Percentiles rank a stretch among this genome's conserved stretches.
phyloP scores from a whole-genome alignment of 2,797 vertebrate genomes.

The Uromys caudimaculatus region DNA sequence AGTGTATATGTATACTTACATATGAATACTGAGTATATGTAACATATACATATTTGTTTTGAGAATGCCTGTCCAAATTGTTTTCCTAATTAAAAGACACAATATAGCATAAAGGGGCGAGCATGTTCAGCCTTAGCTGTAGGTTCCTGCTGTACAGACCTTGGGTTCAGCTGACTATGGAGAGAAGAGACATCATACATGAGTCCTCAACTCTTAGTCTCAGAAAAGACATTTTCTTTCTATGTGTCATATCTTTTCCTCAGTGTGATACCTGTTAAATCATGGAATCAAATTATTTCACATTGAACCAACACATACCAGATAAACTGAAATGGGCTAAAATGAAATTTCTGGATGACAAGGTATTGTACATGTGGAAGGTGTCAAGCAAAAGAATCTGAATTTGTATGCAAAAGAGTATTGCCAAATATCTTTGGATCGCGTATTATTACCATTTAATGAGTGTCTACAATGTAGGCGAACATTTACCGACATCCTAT shows the following conservation, averaged over 20 bases:
- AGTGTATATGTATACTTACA: background rate
- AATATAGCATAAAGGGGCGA: background rate
- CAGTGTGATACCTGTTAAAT: slow-evolving; percentile 34
- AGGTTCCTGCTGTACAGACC: background rate
- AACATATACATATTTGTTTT: slow-evolving; percentile 12
- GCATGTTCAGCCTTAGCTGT: background rate
- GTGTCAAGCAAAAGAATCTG: background rate
- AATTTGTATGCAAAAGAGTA: slow-evolving; percentile 12
- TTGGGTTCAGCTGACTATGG: background rate
- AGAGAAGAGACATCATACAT: background rate
- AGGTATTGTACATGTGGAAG: background rate
- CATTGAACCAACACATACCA: background rate
- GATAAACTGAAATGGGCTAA: slow-evolving; percentile 39
- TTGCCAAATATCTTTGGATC: slow-evolving; percentile 18
- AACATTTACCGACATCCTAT: background rate
- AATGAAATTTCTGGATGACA: slow-evolving; percentile 48
- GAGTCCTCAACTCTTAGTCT: background rate
- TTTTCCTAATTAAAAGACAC: slow-evolving; percentile 31
- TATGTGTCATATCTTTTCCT: slow-evolving; percentile 29
- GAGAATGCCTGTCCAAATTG: background rate
- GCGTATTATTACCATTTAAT: background rate
- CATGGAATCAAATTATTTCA: slow-evolving; percentile 57
- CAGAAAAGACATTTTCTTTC: slow-evolving; percentile 52
- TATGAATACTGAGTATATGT: background rate
- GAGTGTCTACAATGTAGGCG: background rate